Evolutionary conservation across 2,797 vertebrate genomes (phyloP).

Genomic region (Falco berigora): DNA sequence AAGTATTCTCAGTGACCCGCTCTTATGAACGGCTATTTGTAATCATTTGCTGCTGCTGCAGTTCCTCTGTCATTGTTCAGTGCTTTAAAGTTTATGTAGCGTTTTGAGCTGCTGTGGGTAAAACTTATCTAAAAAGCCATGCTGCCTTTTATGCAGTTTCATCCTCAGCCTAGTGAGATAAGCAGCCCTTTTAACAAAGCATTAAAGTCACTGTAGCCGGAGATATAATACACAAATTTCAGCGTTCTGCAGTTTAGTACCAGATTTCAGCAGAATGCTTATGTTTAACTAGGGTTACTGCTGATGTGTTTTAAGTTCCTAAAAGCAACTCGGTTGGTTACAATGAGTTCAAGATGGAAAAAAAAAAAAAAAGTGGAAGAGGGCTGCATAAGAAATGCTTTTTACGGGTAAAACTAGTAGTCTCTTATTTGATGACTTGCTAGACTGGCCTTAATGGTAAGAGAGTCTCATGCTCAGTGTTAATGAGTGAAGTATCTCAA

Average conservation of each 20-base stretch:
- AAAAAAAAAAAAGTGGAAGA: background rate
- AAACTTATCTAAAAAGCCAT: background rate
- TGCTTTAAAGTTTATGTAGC: background rate
- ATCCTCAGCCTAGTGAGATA: background rate
- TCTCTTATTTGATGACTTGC: background rate
- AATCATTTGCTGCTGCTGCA: background rate
- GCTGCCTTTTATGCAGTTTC: background rate
- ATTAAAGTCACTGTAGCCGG: background rate
- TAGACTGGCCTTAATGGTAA: background rate
- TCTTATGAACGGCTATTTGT: background rate
- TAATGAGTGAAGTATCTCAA: background rate
- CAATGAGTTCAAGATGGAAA: background rate
- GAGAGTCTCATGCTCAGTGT: background rate
- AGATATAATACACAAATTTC: background rate
- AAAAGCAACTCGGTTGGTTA: background rate
- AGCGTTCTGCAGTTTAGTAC: background rate
- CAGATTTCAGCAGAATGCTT: background rate
- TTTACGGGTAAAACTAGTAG: conserved; percentile 33
- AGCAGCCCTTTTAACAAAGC: background rate
- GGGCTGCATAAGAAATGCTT: background rate
- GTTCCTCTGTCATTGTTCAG: background rate
- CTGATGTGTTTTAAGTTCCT: background rate
- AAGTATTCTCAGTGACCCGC: background rate
- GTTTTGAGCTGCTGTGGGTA: background rate
- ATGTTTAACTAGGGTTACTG: background rate